Conservation (phyloP, 2,888 invertebrate species). For the Leucania comma region DNA sequence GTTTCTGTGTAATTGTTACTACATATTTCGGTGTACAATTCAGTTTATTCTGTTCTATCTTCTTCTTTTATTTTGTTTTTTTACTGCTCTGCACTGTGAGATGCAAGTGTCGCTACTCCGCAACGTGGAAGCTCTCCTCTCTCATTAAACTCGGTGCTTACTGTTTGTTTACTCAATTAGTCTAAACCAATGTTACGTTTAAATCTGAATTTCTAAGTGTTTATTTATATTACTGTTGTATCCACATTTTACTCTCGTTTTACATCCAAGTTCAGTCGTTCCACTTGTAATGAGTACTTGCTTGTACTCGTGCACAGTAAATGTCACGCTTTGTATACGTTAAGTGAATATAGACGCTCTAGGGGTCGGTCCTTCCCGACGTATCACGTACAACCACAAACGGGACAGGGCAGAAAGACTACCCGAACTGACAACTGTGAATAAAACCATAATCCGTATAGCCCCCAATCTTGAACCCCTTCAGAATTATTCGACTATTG, state of each 20-base stretch:
- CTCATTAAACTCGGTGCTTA: background rate
- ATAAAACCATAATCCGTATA: background rate
- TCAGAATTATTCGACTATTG: too few relatives aligned
- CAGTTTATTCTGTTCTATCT: too few relatives aligned
- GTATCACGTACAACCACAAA: background rate
- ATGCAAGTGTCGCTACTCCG: too few relatives aligned
- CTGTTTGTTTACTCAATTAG: background rate
- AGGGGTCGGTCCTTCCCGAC: background rate
- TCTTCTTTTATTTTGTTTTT: too few relatives aligned
- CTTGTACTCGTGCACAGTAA: background rate
- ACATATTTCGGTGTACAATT: too few relatives aligned
- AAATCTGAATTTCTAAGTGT: background rate
- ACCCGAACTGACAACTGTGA: background rate
- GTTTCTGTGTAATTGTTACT: too few relatives aligned
- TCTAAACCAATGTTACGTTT: background rate
- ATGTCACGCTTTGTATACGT: slow-evolving; percentile 11
- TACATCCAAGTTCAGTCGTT: background rate
- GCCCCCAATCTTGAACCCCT: background rate
- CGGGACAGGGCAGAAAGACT: background rate
- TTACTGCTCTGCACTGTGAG: too few relatives aligned
- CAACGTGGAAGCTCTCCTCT: background rate
- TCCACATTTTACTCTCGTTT: background rate
- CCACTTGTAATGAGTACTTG: background rate
- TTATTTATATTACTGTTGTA: background rate
- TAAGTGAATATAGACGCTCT: slow-evolving; percentile 1